phyloP scores from a whole-genome alignment of 2,113 vertebrate genomes.

The Ammodytes marinus region DNA sequence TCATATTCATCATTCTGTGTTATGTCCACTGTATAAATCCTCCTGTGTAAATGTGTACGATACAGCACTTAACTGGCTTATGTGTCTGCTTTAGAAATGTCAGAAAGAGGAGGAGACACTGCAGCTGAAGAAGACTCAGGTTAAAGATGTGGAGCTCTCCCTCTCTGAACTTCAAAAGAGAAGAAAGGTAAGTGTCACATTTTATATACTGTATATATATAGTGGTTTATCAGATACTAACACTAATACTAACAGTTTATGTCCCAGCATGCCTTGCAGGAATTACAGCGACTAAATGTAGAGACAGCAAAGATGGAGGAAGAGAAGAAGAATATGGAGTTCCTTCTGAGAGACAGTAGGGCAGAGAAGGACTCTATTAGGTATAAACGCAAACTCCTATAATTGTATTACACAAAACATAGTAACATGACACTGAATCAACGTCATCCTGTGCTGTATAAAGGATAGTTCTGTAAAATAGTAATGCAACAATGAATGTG shows the following conservation, averaged over 20 bases:
- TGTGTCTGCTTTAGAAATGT: constrained; percentile 63
- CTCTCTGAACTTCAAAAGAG: constrained; percentile 67
- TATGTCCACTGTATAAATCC: background rate
- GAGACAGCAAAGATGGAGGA: constrained; percentile 64
- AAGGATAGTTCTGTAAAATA: too few species aligned
- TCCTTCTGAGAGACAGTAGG: constrained; percentile 54
- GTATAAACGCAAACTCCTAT: constrained; percentile 60
- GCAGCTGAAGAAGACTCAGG: constrained; percentile 65
- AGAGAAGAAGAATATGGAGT: constrained; percentile 52
- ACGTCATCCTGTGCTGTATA: background rate
- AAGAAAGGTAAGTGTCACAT: constrained; percentile 68
- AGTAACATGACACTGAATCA: background rate
- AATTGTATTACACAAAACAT: background rate
- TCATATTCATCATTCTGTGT: background rate
- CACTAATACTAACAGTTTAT: constrained; percentile 14
- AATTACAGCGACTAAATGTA: constrained; percentile 30
- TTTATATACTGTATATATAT: background rate
- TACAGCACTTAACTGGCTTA: background rate
- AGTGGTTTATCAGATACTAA: background rate
- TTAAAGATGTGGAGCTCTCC: constrained; percentile 66
- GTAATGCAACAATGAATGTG: constrained; percentile 16
- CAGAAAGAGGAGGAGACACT: constrained; percentile 69
- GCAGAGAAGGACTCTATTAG: constrained; percentile 65
- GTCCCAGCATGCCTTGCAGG: constrained; percentile 66
- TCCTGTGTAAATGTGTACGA: background rate